Conservation (phyloP, 2,888 invertebrate genomes). For the Limnephilus lunatus region DNA sequence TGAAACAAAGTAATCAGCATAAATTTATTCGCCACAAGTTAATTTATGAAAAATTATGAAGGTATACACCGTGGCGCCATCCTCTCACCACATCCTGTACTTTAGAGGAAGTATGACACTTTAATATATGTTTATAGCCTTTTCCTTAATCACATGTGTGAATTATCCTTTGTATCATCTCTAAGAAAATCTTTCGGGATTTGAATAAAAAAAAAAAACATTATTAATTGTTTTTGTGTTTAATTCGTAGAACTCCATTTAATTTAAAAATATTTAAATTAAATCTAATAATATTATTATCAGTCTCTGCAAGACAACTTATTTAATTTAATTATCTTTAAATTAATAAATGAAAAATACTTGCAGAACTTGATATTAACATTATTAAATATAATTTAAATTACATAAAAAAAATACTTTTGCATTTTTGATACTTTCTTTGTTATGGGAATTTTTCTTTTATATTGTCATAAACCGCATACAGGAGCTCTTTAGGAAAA, state of each 20-base stretch:
- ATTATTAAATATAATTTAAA: too few relatives aligned
- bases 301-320: too few relatives aligned
- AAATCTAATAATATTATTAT: too few relatives aligned
- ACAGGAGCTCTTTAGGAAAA: too few relatives aligned
- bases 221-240: too few relatives aligned
- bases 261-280: too few relatives aligned
- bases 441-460: too few relatives aligned
- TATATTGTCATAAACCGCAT: too few relatives aligned
- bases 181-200: neutral
- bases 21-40: conserved; percentile 14
- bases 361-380: too few relatives aligned
- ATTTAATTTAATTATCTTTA: too few relatives aligned
- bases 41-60: conserved; percentile 30
- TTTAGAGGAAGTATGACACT: neutral
- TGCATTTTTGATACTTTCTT: neutral
- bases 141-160: neutral
- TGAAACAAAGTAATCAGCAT: neutral
- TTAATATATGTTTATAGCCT: neutral
- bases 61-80: conserved; percentile 7
- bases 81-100: conserved; percentile 14
- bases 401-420: neutral
- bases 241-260: too few relatives aligned
- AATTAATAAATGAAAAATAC: too few relatives aligned
- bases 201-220: neutral
- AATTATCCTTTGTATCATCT: neutral